Conservation (phyloP, 2,113 vertebrate genomes). For the Gambusia affinis region DNA sequence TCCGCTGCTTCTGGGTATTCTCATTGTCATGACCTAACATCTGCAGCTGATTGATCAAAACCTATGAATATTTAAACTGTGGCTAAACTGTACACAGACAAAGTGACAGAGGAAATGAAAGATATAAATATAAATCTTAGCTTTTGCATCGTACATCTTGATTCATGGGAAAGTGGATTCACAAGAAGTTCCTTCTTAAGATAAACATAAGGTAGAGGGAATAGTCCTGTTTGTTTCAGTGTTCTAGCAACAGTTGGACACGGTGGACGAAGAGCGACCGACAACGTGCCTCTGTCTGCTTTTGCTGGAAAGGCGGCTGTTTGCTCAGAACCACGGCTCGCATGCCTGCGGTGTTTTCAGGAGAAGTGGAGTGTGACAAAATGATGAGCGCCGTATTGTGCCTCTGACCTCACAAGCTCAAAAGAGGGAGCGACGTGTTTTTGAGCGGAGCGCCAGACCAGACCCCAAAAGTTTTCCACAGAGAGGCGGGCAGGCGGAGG, state of each 20-base stretch:
- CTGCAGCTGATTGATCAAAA: background rate
- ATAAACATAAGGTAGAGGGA: background rate
- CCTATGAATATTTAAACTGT: background rate
- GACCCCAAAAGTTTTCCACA: conserved; percentile 4
- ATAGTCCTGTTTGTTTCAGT: background rate
- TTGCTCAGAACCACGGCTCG: conserved; percentile 9
- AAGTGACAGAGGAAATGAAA: background rate
- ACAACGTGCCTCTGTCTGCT: conserved; percentile 20
- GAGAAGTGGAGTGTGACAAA: conserved; percentile 62
- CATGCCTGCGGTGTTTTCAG: conserved; percentile 35
- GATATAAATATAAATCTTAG: background rate
- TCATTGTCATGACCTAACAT: background rate
- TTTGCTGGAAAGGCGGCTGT: conserved; percentile 16
- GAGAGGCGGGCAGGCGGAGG: conserved; percentile 19
- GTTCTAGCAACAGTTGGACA: conserved; percentile 1
- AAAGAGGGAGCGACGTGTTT: conserved; percentile 31
- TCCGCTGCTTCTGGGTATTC: background rate
- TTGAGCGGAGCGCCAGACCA: background rate
- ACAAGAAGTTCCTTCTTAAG: background rate
- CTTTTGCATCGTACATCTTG: background rate
- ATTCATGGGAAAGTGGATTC: background rate
- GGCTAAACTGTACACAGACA: background rate
- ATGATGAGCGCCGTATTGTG: conserved; percentile 33
- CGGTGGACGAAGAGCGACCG: background rate
- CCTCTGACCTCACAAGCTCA: conserved; percentile 51